Evolutionary conservation across 2,888 invertebrate species (phyloP), one percentile per base, ranked within the genome.

Genomic region (Carcina quercana): DNA sequence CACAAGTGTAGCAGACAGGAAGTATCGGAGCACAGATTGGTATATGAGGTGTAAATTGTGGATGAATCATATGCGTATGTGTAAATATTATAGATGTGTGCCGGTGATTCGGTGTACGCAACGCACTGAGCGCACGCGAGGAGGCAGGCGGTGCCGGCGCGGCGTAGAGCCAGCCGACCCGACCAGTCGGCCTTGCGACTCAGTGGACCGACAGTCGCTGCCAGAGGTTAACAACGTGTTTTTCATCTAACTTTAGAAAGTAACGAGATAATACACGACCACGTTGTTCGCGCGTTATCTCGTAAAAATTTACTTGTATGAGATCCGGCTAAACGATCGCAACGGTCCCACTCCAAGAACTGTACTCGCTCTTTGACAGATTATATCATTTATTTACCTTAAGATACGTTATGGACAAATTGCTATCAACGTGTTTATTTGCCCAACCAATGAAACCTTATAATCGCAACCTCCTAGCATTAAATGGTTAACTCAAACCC

Each of bases 211-310:
- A 69, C 71, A 66, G 72, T 80, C 79, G 73, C 78, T 66, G 62
- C 64, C 68, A 79, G 79, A 82, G 79, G 80, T 80, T 73, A 79
- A 78, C 74, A 68, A 73, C 76, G 66, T 69, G 64, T 75, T 79
- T 76, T 71, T 71, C 59, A 73, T 75, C 73, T 72, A 74, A 72
- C 69, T 80, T 80, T 82, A 82, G 82, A 83, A 82, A 82, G 82
- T 79, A 78, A 69, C 61, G 46, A 67, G 64, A 71, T 66, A 64
- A 64, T 57, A 61, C 55, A 45, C 50, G 49, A 41, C 30, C 32
- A 30, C 32, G 35, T 34, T 26, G 14, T 12, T 48, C 35, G 40
- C 43, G 44, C 50, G 50, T 61, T 66, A 67, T 60, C 63, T 55
- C 40, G 39, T 50, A 47, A 48, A 48, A 50, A 52, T 50, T 57